Percentiles rank a stretch among this genome's conserved stretches.
Evolutionary conservation across 2,888 invertebrate species (phyloP).

Genomic region (Brenthis daphne): DNA sequence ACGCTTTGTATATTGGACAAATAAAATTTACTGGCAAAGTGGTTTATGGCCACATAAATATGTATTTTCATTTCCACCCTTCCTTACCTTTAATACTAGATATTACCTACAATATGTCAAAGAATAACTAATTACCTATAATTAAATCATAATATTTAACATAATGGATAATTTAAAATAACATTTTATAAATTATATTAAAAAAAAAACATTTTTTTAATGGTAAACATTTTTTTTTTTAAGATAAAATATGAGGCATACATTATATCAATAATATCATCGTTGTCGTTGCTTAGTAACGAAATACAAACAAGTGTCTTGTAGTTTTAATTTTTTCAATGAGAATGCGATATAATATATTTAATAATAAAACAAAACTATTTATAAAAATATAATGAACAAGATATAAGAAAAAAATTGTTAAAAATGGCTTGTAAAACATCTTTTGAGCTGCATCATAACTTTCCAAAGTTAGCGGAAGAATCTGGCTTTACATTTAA

Average conservation of each 20-base stretch:
- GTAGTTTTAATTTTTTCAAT: too few species aligned
- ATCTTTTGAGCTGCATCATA: constrained; percentile 83
- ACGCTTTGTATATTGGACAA: constrained; percentile 68
- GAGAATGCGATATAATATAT: too few species aligned
- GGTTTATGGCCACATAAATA: constrained; percentile 61
- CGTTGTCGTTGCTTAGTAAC: constrained; percentile 50
- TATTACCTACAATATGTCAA: not conserved
- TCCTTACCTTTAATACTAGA: not conserved
- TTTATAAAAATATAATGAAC: not conserved
- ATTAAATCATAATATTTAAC: too few species aligned
- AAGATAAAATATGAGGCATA: too few species aligned
- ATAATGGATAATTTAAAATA: too few species aligned
- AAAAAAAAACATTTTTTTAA: too few species aligned
- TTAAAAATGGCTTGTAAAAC: constrained; percentile 68
- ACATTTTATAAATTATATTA: too few species aligned
- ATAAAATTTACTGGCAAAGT: constrained; percentile 71
- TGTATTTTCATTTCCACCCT: constrained; percentile 45
- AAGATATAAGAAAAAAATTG: constrained; percentile 1
- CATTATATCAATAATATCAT: not conserved
- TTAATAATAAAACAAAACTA: too few species aligned
- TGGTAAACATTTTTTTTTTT: too few species aligned
- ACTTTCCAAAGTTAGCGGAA: constrained; percentile 86
- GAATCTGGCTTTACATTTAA: constrained; percentile 87
- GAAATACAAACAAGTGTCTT: constrained; percentile 39
- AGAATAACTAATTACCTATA: too few species aligned